A percentile compares a stretch with the other conserved stretches of the same genome.
Evolutionary conservation across 2,113 vertebrate genomes (phyloP).

Genomic region (Bagarius yarrelli): DNA sequence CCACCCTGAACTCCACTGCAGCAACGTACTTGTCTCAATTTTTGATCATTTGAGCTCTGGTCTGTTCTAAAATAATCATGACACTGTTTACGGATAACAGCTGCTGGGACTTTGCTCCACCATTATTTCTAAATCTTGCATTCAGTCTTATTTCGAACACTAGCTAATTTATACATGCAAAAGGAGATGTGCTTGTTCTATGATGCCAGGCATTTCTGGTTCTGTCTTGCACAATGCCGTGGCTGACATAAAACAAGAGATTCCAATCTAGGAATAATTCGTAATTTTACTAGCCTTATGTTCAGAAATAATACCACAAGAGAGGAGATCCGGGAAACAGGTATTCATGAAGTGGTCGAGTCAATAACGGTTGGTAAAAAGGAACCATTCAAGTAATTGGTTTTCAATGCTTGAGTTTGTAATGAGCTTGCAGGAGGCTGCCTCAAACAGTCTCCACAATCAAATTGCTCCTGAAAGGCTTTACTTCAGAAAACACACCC

Average conservation of each 20-base stretch:
- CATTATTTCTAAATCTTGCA: neutral
- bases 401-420: neutral
- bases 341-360: neutral
- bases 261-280: neutral
- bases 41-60: neutral
- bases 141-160: neutral
- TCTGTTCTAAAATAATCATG: neutral
- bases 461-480: neutral
- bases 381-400: slow-evolving; percentile 2
- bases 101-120: neutral
- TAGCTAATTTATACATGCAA: neutral
- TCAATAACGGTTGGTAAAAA: slow-evolving; percentile 7
- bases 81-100: neutral
- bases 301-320: neutral
- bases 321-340: neutral
- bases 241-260: neutral
- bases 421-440: neutral
- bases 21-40: neutral
- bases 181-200: too few species aligned
- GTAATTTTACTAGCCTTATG: neutral
- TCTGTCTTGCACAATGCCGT: neutral
- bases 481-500: neutral
- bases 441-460: neutral
- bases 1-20: neutral
- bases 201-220: neutral